Conservation (phyloP, 2,797 vertebrate genomes). For the Lophius americanus region DNA sequence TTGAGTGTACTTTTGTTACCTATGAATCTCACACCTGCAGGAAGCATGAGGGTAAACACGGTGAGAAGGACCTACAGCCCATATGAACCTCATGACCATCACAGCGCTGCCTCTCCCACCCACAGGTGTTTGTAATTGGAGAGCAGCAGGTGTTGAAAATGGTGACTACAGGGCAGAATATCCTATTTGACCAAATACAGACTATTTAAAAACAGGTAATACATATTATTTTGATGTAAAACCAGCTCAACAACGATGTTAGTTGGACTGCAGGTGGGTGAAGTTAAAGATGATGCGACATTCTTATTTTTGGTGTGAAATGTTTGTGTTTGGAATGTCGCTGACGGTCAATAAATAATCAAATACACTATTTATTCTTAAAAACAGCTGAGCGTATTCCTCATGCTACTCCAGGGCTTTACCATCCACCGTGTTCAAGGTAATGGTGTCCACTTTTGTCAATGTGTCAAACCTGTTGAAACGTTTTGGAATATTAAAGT, state of each 20-base stretch:
- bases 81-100: too few relatives aligned
- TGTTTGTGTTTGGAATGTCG: not conserved
- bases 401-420: constrained; percentile 46
- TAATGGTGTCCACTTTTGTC: constrained; percentile 14
- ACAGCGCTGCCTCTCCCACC: too few relatives aligned
- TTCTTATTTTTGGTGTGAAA: not conserved
- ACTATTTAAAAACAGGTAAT: constrained; percentile 2
- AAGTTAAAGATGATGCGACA: fast-evolving
- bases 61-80: too few relatives aligned
- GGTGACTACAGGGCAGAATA: not conserved
- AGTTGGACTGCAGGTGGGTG: constrained; percentile 53
- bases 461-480: fast-evolving
- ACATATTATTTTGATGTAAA: not conserved
- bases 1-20: too few relatives aligned
- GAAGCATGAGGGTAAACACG: too few relatives aligned
- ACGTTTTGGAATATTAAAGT: fast-evolving
- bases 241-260: constrained; percentile 24
- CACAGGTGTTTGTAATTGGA: constrained; percentile 57
- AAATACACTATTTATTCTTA: not conserved
- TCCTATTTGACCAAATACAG: not conserved
- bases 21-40: too few relatives aligned
- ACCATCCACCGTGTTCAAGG: constrained; percentile 40
- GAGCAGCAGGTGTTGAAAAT: constrained; percentile 44
- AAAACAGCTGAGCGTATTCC: constrained; percentile 42
- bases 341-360: too few relatives aligned